Evolutionary conservation across 2,113 vertebrate species (phyloP).

Genomic region (Perccottus glenii): DNA sequence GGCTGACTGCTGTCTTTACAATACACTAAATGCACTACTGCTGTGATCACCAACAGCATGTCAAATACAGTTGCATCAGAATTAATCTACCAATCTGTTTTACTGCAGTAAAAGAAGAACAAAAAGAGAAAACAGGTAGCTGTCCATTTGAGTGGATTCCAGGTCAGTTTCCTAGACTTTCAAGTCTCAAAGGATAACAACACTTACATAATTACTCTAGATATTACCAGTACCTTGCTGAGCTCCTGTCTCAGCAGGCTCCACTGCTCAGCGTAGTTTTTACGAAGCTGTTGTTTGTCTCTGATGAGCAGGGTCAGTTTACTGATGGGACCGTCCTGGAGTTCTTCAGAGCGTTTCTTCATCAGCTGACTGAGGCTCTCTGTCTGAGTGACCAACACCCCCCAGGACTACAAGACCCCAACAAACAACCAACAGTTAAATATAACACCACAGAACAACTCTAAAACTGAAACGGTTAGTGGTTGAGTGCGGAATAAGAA

Average conservation of each 20-base stretch:
- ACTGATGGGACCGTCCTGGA: conserved; percentile 87
- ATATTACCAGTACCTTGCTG: conserved; percentile 48
- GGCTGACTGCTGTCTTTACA: conserved; percentile 30
- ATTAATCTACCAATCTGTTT: background rate
- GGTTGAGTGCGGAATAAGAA: background rate
- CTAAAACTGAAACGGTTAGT: background rate
- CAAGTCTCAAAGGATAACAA: background rate
- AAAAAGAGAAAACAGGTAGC: background rate
- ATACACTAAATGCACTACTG: background rate
- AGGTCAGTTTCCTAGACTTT: background rate
- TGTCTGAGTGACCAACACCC: conserved; percentile 85
- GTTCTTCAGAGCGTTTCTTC: conserved; percentile 86
- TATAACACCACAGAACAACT: background rate
- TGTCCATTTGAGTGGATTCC: background rate
- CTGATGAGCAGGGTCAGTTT: conserved; percentile 90
- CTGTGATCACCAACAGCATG: conserved; percentile 4
- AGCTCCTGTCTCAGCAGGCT: conserved; percentile 89
- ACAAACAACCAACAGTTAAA: background rate
- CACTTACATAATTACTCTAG: background rate
- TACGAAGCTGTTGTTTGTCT: conserved; percentile 93
- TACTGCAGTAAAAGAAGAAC: background rate
- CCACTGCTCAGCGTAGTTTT: conserved; percentile 88
- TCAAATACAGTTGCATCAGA: background rate
- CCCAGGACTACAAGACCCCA: conserved; percentile 83
- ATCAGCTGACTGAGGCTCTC: conserved; percentile 88